Conservation (phyloP, 2,113 vertebrate genomes). For the Rhinoderma darwinii region DNA sequence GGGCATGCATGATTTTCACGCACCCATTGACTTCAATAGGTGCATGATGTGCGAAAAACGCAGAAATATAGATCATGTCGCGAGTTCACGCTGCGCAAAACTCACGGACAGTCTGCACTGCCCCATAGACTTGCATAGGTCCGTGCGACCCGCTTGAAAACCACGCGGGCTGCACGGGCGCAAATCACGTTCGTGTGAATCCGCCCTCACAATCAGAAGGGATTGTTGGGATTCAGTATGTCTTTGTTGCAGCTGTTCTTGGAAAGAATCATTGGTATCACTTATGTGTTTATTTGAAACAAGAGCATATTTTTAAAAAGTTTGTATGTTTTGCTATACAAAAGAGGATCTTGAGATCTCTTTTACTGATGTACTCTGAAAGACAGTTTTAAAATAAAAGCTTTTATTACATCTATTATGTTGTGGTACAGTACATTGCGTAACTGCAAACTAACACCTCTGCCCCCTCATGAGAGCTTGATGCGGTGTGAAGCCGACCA, state of each 20-base stretch:
- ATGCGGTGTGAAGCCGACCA: slow-evolving; percentile 20
- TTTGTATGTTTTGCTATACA: slow-evolving; percentile 11
- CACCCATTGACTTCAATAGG: too few relatives aligned
- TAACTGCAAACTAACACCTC: slow-evolving; percentile 38
- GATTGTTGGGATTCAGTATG: neutral
- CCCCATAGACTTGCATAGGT: too few relatives aligned
- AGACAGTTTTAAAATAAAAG: neutral
- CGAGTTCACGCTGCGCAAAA: too few relatives aligned
- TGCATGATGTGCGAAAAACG: too few relatives aligned
- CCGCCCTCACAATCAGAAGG: too few relatives aligned
- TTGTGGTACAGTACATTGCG: slow-evolving; percentile 34
- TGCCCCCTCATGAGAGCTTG: slow-evolving; percentile 38
- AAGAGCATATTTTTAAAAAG: slow-evolving; percentile 28
- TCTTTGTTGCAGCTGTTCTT: neutral
- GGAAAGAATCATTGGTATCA: neutral
- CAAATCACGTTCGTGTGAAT: too few relatives aligned
- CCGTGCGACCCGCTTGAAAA: too few relatives aligned
- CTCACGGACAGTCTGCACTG: too few relatives aligned
- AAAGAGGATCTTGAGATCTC: neutral
- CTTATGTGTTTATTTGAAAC: neutral
- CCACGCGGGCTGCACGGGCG: too few relatives aligned
- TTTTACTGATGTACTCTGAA: slow-evolving; percentile 4
- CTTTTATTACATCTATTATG: slow-evolving; percentile 13
- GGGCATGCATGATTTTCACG: too few relatives aligned
- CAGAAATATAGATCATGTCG: too few relatives aligned